Evolutionary conservation across 2,797 vertebrate genomes (phyloP).

Genomic region (Potorous gilbertii): DNA sequence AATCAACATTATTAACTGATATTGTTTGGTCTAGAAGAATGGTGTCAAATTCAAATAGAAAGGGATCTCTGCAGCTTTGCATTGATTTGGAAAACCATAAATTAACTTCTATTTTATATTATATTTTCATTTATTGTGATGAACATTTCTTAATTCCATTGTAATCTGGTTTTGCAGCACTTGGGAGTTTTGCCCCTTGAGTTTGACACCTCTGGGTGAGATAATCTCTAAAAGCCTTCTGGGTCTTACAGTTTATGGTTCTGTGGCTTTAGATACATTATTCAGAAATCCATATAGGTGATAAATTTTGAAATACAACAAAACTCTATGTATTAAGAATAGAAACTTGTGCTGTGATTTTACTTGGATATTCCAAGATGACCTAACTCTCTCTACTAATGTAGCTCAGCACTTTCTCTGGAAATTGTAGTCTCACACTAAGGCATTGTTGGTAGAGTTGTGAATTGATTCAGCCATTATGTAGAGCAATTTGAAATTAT

Average conservation of each 20-base stretch:
- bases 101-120: not conserved
- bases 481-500: not conserved
- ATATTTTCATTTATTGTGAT: not conserved
- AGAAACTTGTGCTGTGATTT: not conserved
- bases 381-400: not conserved
- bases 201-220: not conserved
- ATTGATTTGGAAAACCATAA: not conserved
- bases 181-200: not conserved
- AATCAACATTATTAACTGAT: constrained; percentile 8
- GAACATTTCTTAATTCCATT: not conserved
- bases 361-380: not conserved
- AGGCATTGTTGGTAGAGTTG: not conserved
- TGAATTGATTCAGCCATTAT: not conserved
- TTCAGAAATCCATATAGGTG: not conserved
- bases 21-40: not conserved
- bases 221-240: not conserved
- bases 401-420: not conserved
- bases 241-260: not conserved
- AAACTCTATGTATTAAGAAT: not conserved
- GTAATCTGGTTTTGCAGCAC: not conserved
- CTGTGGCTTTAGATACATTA: not conserved
- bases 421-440: not conserved
- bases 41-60: not conserved
- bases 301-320: not conserved
- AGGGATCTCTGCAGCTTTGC: not conserved